These are phyloP conservation scores for Simalia tracyae DNA, from an alignment of 2,797 vertebrate species.

Conservation along the genomic window DNA sequence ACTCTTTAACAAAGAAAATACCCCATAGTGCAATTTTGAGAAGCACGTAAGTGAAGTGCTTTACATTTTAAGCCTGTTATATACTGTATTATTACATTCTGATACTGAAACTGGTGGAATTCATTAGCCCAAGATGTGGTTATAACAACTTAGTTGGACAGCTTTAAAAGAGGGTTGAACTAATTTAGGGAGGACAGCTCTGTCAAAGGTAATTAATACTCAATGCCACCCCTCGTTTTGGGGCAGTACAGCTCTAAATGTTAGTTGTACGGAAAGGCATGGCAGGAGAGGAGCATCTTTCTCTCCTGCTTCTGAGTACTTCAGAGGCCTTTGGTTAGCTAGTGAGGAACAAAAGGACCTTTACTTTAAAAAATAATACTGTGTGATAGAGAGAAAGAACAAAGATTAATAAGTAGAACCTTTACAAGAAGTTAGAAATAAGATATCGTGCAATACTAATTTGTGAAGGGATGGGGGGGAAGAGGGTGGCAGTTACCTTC, in stretches of 20 bases:
- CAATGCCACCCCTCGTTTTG: not conserved
- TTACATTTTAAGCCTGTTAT: not conserved
- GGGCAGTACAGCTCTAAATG: not conserved
- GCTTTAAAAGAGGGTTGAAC: not conserved
- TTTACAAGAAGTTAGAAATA: not conserved
- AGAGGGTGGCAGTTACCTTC: constrained; percentile 79
- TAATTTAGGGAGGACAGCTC: not conserved
- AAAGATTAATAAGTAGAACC: not conserved
- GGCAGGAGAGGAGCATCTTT: not conserved
- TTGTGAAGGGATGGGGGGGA: not conserved
- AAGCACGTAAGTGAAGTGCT: not conserved
- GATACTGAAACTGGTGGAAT: not conserved
- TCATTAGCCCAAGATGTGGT: not conserved
- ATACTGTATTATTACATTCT: not conserved
- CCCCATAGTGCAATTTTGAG: not conserved
- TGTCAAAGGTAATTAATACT: not conserved
- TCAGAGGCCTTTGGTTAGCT: not conserved
- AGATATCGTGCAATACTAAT: not conserved
- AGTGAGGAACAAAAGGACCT: not conserved
- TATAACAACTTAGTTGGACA: not conserved
- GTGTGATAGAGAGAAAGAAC: not conserved
- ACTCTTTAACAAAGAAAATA: not conserved
- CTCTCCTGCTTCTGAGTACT: not conserved
- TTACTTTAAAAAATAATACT: not conserved
- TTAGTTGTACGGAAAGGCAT: not conserved